phyloP scores from a whole-genome alignment of 2,888 invertebrate species.

The Asteroscopus sphinx region DNA sequence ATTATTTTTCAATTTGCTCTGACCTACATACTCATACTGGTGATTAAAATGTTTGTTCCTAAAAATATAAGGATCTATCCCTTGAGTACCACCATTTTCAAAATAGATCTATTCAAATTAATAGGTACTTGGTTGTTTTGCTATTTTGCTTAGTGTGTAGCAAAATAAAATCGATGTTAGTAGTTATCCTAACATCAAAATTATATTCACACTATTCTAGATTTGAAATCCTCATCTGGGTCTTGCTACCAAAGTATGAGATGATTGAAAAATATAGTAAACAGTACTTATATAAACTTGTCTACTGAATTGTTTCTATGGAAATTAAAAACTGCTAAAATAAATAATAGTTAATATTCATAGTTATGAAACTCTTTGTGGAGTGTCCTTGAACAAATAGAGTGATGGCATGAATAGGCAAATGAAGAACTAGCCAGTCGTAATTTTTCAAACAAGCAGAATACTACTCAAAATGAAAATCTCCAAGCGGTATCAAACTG shows the following conservation, averaged over 20 bases:
- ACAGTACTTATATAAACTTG: constrained; percentile 1
- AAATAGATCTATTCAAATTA: background rate
- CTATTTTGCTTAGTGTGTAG: constrained; percentile 3
- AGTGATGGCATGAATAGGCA: constrained; percentile 48
- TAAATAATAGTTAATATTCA: constrained; percentile 28
- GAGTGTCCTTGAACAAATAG: constrained; percentile 34
- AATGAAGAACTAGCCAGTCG: constrained; percentile 54
- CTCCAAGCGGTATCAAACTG: constrained; percentile 76
- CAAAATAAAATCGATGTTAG: constrained; percentile 15
- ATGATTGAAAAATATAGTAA: constrained; percentile 14
- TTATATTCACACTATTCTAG: constrained; percentile 11
- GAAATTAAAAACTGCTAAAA: constrained; percentile 11
- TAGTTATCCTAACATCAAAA: constrained; percentile 4
- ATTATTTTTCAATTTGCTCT: constrained; percentile 20
- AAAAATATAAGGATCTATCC: no score
- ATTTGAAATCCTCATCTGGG: constrained; percentile 18
- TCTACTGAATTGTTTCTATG: constrained; percentile 10
- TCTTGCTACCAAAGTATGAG: constrained; percentile 27
- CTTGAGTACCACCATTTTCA: no score
- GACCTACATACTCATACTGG: constrained; percentile 5
- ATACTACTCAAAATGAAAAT: constrained; percentile 60
- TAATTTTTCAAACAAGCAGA: constrained; percentile 58
- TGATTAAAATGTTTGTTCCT: background rate
- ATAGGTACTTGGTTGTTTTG: background rate
- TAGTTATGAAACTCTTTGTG: constrained; percentile 24